These are phyloP conservation scores for Notoglanidium macrostoma DNA, from an alignment of 2,797 vertebrate genomes.

Conservation along the genomic window DNA sequence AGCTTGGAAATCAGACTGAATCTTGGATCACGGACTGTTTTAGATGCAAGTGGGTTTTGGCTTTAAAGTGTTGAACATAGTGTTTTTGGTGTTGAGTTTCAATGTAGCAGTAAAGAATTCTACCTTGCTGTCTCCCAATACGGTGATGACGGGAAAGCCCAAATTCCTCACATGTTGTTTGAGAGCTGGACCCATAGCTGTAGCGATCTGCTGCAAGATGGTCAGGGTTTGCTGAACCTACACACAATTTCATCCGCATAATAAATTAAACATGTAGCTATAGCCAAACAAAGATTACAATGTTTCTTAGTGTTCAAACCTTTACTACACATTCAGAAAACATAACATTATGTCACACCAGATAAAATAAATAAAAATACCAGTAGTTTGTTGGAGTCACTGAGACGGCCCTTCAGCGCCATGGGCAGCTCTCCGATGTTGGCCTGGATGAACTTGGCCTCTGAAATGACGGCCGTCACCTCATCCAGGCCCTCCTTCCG, in stretches of 20 bases:
- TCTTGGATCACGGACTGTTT: background rate
- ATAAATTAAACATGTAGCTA: background rate
- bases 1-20: background rate
- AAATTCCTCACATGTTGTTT: constrained; percentile 90
- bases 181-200: constrained; percentile 89
- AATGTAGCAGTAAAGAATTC: background rate
- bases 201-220: constrained; percentile 92
- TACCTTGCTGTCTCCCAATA: constrained; percentile 98
- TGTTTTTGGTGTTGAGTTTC: background rate
- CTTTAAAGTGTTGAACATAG: background rate
- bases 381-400: constrained; percentile 98
- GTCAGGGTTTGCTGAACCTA: constrained; percentile 91
- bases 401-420: constrained; percentile 88
- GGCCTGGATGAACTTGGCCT: constrained; percentile 92
- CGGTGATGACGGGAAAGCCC: constrained; percentile 88
- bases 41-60: background rate
- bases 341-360: background rate
- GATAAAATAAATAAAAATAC: constrained; percentile 62
- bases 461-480: constrained; percentile 86
- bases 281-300: background rate
- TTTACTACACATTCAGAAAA: background rate
- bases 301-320: too few relatives aligned
- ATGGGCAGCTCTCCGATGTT: constrained; percentile 90
- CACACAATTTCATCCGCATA: background rate
- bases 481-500: constrained; percentile 97